Base-by-base conservation (phyloP, 2,113 vertebrate genomes). In the Abramis brama region DNA sequence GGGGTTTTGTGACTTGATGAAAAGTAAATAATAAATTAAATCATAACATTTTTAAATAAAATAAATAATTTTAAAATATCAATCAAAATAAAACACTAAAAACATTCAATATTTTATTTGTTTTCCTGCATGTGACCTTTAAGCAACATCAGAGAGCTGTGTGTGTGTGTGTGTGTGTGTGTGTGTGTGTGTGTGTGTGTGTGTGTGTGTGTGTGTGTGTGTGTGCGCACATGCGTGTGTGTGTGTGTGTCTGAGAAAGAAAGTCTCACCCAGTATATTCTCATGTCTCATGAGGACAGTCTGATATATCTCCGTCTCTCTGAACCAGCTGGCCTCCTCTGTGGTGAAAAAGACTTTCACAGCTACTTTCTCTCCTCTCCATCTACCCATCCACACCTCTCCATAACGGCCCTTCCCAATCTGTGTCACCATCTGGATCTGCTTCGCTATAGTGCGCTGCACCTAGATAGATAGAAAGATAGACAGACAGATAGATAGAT, bases 381-480 rank as follows among this genome's bases (percentile, higher is more conserved):
- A 99, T 88, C 94, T 95, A 74, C 98, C 97, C 97, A 99, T 98
- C 98, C 97, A 99, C 77, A 99, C 98, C 90, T 99, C 98, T 66
- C 98, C 98, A 1, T 99, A 99, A 86, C 98, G 95, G 50, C 98
- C 98, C 94, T 99, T 99, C 9, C 98, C 98, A 70, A 99, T 99
- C 95, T 98, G 97, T 90, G 97, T 98, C 89, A 98, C 96, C 98
- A 99, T 99, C 87, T 99, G 97, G 93, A 99, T 99, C 94, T 99
- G 98, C 91, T 99, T 99, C 64, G 98, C 97, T 11, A 99, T 99
- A 1, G 98, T 99, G 91, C 98, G 96, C 93, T 99, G 98, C 77
- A 99, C 98, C 98, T 99, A 43, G 4, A 80, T 33, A 60, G 19
- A 79, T 33, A 68, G 64, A 33, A 0, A 64, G 60, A 60, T 3